phyloP scores from a whole-genome alignment of 1,140 invertebrate species.

The Pseudoatta argentina region DNA sequence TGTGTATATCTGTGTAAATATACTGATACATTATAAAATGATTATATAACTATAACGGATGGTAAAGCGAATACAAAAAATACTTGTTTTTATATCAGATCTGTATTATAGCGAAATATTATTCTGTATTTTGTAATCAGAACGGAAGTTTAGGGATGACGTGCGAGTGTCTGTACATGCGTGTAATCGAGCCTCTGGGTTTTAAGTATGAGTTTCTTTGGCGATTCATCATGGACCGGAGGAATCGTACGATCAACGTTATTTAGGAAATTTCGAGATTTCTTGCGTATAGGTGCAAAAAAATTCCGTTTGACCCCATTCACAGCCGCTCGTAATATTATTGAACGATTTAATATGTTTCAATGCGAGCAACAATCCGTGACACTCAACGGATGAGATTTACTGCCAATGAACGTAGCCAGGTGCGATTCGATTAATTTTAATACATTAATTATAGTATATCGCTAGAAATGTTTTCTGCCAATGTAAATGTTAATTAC shows the following conservation, averaged over 20 bases:
- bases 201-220: slow-evolving; percentile 68
- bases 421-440: slow-evolving; percentile 41
- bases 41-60: slow-evolving; percentile 81
- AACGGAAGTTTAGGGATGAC: slow-evolving; percentile 80
- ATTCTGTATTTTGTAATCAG: slow-evolving; percentile 86
- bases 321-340: slow-evolving; percentile 59
- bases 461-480: slow-evolving; percentile 44
- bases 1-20: slow-evolving; percentile 84
- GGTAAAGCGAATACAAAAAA: slow-evolving; percentile 83
- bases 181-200: slow-evolving; percentile 74
- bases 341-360: slow-evolving; percentile 45
- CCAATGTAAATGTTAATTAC: slow-evolving; percentile 28
- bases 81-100: slow-evolving; percentile 86
- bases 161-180: slow-evolving; percentile 72
- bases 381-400: slow-evolving; percentile 12
- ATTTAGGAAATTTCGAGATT: slow-evolving; percentile 72
- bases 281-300: slow-evolving; percentile 72
- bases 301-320: slow-evolving; percentile 70
- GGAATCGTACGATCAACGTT: slow-evolving; percentile 66
- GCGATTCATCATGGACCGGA: slow-evolving; percentile 64
- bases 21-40: slow-evolving; percentile 82
- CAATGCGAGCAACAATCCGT: slow-evolving; percentile 48
- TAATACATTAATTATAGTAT: slow-evolving; percentile 21
- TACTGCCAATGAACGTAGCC: slow-evolving; percentile 71
- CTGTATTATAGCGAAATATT: slow-evolving; percentile 85